A percentile compares a stretch with the other conserved stretches of the same genome.
Evolutionary conservation across 2,888 invertebrate genomes (phyloP).

Genomic region (Chamaedrilus cognettii): DNA sequence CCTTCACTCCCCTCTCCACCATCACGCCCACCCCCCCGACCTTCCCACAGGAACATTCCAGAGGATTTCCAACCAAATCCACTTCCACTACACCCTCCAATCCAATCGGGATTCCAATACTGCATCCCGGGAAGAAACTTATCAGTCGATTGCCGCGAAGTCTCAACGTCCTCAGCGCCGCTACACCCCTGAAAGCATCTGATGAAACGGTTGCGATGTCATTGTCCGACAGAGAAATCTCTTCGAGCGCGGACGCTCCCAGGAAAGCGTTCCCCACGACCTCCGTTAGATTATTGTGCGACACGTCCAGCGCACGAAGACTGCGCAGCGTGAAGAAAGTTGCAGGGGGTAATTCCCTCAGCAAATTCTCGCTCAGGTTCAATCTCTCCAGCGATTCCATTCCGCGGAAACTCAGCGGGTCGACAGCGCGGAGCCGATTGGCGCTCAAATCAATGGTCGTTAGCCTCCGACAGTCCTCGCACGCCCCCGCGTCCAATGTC

Average conservation of each 20-base stretch:
- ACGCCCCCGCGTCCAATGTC: conserved; percentile 27
- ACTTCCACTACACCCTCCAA: conserved; percentile 18
- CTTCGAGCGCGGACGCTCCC: conserved; percentile 22
- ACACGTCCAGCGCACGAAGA: conserved; percentile 22
- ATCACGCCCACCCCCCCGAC: conserved; percentile 19
- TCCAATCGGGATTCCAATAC: conserved; percentile 11
- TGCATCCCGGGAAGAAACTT: too few species aligned
- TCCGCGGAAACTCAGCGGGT: conserved; percentile 26
- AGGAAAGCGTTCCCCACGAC: conserved; percentile 23
- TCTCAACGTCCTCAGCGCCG: conserved; percentile 11
- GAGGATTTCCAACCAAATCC: conserved; percentile 26
- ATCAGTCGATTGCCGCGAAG: conserved; percentile 24
- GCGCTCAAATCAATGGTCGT: conserved; percentile 21
- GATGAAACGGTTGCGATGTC: conserved; percentile 23
- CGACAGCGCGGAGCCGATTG: conserved; percentile 25
- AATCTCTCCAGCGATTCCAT: conserved; percentile 30
- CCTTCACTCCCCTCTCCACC: conserved; percentile 4
- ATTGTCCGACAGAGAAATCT: conserved; percentile 21
- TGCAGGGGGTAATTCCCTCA: conserved; percentile 18
- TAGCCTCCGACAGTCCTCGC: conserved; percentile 28
- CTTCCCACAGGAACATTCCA: conserved; percentile 28
- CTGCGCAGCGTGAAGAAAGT: conserved; percentile 27
- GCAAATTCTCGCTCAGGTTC: conserved; percentile 28
- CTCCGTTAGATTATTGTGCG: conserved; percentile 27
- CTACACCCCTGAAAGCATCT: conserved; percentile 25